These are phyloP conservation scores for Craniophora ligustri DNA, from an alignment of 2,888 invertebrate genomes.

Conservation along the genomic window DNA sequence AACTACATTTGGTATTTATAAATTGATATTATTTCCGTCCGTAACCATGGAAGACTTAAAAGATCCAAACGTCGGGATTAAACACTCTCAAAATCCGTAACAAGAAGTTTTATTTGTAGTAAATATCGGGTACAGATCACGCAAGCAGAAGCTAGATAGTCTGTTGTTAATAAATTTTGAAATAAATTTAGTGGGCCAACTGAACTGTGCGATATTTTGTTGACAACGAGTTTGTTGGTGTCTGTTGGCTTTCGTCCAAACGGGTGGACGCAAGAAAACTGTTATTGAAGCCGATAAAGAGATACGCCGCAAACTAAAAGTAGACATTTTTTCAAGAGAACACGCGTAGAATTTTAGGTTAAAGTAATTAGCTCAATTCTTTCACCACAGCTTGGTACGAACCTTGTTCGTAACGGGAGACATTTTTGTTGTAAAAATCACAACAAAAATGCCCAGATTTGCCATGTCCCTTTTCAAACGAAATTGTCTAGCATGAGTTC, in stretches of 20 bases:
- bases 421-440: too few species aligned
- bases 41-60: too few species aligned
- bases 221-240: constrained; percentile 30
- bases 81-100: too few species aligned
- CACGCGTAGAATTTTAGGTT: constrained; percentile 11
- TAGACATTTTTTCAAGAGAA: constrained; percentile 22
- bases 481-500: too few species aligned
- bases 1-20: too few species aligned
- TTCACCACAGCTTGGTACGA: background rate
- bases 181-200: constrained; percentile 10
- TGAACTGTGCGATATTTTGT: constrained; percentile 9
- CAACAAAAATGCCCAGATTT: too few species aligned
- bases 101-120: too few species aligned
- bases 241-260: constrained; percentile 27
- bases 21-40: too few species aligned
- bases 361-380: background rate
- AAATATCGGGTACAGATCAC: too few species aligned
- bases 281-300: constrained; percentile 23
- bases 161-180: constrained; percentile 9
- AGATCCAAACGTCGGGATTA: too few species aligned
- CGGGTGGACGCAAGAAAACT: constrained; percentile 3
- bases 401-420: background rate
- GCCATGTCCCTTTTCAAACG: too few species aligned
- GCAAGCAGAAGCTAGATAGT: background rate
- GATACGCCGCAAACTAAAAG: constrained; percentile 30